Evolutionary conservation across 2,113 vertebrate species (phyloP), one percentile per base, ranked within the genome.

Genomic region (Stercorarius parasiticus): DNA sequence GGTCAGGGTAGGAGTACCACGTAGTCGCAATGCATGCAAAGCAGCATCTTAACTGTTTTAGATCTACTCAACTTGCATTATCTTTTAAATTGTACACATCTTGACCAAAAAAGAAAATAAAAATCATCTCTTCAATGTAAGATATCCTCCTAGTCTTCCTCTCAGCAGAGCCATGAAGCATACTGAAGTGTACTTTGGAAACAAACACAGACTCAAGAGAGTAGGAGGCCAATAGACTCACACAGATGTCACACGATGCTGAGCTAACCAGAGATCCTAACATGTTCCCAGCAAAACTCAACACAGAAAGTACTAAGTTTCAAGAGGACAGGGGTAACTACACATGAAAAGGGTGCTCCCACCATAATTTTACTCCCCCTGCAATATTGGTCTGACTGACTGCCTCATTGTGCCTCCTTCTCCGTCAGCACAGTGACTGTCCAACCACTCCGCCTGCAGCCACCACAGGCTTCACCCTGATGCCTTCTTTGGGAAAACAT

Each of bases 191-290:
- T 36, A 26, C 18, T 65, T 17, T 61, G 47, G 59, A 84, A 88
- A 97, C 79, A 95, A 98, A 84, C 85, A 93, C 42, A 85, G 94
- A 92, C 96, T 97, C 70, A 58, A 95, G 92, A 95, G 97, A 96
- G 88, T 67, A 93, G 88, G 15, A 89, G 69, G 19, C 6, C 17
- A 53, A 20, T 2, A 76, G 38, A 82, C 43, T 94, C 50, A 62
- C 30, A 62, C 15, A 43, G 25, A 19, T 65, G 22, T 50, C n/a
- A 25, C 11, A 74, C 56, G 23, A 12, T 22, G 15, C 36, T 49
- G 34, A 91, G 62, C 30, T 93, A 90, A 72, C 38, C 29, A 38
- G 27, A 78, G 47, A 14, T 73, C 52, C 43, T 80, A 56, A 73
- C 6, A 13, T 3, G 6, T 42, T 86, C 18, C 18, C 26, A 89